phyloP scores from a whole-genome alignment of 2,113 vertebrate genomes.

The Corydoras maculifer region DNA sequence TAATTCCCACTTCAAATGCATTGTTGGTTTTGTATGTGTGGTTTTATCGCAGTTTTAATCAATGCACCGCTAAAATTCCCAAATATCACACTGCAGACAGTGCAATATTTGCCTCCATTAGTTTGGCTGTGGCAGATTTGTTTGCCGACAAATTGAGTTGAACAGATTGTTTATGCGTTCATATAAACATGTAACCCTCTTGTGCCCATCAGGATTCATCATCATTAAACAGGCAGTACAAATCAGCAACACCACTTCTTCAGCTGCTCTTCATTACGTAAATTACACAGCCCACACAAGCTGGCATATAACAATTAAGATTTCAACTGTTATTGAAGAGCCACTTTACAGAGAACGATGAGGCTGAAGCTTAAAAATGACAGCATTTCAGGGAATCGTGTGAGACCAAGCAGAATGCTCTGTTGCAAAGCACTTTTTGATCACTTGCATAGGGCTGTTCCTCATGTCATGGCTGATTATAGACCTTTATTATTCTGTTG shows the following conservation, averaged over 20 bases:
- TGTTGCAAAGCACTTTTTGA: constrained; percentile 17
- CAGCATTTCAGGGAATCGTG: constrained; percentile 32
- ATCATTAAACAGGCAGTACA: constrained; percentile 70
- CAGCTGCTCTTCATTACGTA: constrained; percentile 69
- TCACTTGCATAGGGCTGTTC: constrained; percentile 26
- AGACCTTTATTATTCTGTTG: constrained; percentile 29
- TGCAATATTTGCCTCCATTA: constrained; percentile 47
- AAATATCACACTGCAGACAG: constrained; percentile 34
- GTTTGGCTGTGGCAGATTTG: constrained; percentile 44
- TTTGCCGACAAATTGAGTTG: constrained; percentile 60
- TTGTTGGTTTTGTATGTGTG: constrained; percentile 3
- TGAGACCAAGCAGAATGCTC: constrained; percentile 22
- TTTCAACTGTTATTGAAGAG: constrained; percentile 38
- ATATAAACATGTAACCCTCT: constrained; percentile 66
- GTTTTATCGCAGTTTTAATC: constrained; percentile 18
- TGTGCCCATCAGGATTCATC: constrained; percentile 71
- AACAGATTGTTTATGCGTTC: constrained; percentile 72
- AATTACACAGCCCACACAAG: constrained; percentile 50
- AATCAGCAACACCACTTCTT: constrained; percentile 66
- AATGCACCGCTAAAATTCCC: constrained; percentile 33
- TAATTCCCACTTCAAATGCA: background rate
- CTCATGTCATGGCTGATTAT: constrained; percentile 22
- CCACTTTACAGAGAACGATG: constrained; percentile 34
- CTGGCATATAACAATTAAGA: constrained; percentile 41
- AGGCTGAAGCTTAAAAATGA: constrained; percentile 30